Evolutionary conservation across 2,888 invertebrate species (phyloP).

Genomic region (Epirrita christyi): DNA sequence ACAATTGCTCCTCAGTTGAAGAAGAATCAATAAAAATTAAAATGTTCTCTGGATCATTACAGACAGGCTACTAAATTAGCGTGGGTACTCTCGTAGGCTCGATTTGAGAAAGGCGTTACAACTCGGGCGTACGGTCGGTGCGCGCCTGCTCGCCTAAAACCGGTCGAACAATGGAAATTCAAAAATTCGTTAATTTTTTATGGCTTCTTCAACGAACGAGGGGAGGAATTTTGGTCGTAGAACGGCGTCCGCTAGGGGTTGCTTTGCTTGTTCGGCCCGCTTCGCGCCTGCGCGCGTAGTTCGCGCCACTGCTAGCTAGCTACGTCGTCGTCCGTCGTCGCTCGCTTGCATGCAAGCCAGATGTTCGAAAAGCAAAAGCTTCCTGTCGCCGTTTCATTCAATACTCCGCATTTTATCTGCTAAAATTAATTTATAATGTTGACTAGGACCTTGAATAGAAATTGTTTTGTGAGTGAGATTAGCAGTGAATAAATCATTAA

Average conservation of each 20-base stretch:
- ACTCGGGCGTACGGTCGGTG: not conserved
- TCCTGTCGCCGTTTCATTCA: conserved; percentile 77
- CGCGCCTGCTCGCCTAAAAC: conserved; percentile 54
- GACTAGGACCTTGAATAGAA: conserved; percentile 68
- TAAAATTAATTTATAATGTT: conserved; percentile 75
- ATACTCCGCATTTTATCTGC: conserved; percentile 70
- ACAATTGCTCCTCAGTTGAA: not conserved
- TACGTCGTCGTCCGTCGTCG: too few species aligned
- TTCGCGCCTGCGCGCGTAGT: conserved; percentile 83
- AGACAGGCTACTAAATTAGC: not conserved
- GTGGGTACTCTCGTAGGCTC: not conserved
- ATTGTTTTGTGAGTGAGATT: conserved; percentile 70
- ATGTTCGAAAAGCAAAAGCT: conserved; percentile 82
- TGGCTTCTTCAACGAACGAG: conserved; percentile 70
- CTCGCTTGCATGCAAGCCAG: conserved; percentile 77
- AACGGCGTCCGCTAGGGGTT: conserved; percentile 78
- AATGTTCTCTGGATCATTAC: too few species aligned
- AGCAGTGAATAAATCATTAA: conserved; percentile 71
- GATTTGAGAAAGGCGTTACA: not conserved
- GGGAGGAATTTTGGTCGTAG: conserved; percentile 73
- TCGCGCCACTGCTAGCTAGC: conserved; percentile 82
- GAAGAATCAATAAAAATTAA: not conserved
- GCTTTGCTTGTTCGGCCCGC: conserved; percentile 72
- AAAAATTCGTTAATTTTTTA: conserved; percentile 84
- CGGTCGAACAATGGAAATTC: conserved; percentile 75